These are phyloP conservation scores for Xiphophorus hellerii DNA, from an alignment of 2,113 vertebrate species.

Conservation along the genomic window DNA sequence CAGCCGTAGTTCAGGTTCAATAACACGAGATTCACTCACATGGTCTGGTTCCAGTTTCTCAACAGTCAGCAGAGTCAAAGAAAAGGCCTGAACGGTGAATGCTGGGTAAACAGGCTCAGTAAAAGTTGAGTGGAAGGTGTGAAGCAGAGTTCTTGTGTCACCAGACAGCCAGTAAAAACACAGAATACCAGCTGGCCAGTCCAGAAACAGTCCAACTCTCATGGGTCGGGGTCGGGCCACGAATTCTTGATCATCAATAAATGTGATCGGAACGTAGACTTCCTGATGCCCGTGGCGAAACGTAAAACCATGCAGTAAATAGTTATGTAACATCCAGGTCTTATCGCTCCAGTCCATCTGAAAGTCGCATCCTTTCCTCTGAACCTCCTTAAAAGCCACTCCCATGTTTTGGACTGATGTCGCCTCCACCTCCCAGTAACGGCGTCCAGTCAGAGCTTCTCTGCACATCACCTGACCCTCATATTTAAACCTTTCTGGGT, in stretches of 20 bases:
- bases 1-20: neutral
- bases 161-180: slow-evolving; percentile 6
- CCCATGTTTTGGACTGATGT: neutral
- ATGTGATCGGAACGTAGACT: neutral
- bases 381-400: neutral
- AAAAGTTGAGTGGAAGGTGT: slow-evolving; percentile 8
- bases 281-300: neutral
- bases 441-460: slow-evolving; percentile 13
- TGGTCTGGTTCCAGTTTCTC: neutral
- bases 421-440: slow-evolving; percentile 21
- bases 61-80: neutral
- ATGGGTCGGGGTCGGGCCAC: neutral
- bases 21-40: neutral
- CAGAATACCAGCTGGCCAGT: slow-evolving; percentile 9
- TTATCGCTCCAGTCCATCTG: accelerated
- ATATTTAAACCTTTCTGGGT: slow-evolving; percentile 18
- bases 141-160: slow-evolving; percentile 6
- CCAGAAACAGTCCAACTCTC: slow-evolving; percentile 18
- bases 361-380: neutral
- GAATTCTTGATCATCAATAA: neutral
- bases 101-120: slow-evolving; percentile 15
- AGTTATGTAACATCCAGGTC: neutral
- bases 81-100: neutral
- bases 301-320: accelerated
- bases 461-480: neutral